A percentile compares a stretch with the other conserved stretches of the same genome.
Evolutionary conservation across 2,888 invertebrate genomes (phyloP).

Genomic region (Noctua janthina): DNA sequence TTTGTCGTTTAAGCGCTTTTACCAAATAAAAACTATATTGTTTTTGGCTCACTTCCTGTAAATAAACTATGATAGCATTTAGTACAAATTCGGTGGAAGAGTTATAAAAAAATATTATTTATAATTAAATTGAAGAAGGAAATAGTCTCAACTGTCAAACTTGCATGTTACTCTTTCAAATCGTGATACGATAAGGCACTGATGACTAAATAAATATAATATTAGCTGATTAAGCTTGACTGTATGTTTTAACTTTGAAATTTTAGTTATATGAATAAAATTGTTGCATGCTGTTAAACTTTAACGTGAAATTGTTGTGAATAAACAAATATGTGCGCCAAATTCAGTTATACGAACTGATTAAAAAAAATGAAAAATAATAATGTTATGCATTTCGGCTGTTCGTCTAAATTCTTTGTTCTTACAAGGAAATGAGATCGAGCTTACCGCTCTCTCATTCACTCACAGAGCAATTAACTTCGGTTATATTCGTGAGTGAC

Average conservation of each 20-base stretch:
- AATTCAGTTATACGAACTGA: conserved; percentile 33
- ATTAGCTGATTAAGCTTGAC: conserved; percentile 56
- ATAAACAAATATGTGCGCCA: conserved; percentile 30
- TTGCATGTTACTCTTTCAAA: conserved; percentile 58
- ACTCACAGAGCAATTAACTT: conserved; percentile 28
- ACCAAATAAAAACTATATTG: conserved; percentile 83
- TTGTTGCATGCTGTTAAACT: conserved; percentile 59
- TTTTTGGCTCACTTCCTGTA: conserved; percentile 82
- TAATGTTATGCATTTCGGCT: conserved; percentile 44
- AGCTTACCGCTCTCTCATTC: conserved; percentile 34
- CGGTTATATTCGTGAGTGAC: conserved; percentile 19
- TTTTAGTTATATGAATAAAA: conserved; percentile 56
- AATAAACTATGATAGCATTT: conserved; percentile 85
- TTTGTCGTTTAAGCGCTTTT: conserved; percentile 82
- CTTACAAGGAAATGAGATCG: conserved; percentile 32
- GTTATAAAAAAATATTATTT: conserved; percentile 74
- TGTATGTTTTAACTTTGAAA: conserved; percentile 54
- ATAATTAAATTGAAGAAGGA: conserved; percentile 68
- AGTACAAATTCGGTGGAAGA: conserved; percentile 89
- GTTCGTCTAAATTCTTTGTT: conserved; percentile 48
- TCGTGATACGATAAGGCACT: conserved; percentile 69
- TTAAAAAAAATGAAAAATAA: conserved; percentile 16
- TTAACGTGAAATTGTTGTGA: conserved; percentile 48
- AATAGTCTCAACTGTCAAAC: conserved; percentile 70
- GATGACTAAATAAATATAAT: conserved; percentile 39